Conservation (phyloP, 2,113 vertebrate genomes). For the Osmerus mordax region DNA sequence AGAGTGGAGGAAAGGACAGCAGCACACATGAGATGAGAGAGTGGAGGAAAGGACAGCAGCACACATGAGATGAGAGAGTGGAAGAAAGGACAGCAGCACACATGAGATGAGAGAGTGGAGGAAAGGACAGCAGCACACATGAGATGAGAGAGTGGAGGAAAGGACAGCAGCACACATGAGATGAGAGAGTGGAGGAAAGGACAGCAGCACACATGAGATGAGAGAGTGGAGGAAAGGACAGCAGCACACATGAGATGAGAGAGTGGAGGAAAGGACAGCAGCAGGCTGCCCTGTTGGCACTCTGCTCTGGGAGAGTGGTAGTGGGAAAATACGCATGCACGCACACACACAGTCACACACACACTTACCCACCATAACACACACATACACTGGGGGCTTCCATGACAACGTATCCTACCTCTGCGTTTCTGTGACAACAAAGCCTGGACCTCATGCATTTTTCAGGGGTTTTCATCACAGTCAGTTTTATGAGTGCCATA, state of each 20-base stretch:
- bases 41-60: too few relatives aligned
- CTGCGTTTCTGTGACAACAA: slow-evolving; percentile 42
- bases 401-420: slow-evolving; percentile 40
- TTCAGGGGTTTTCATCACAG: slow-evolving; percentile 15
- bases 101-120: slow-evolving; percentile 42
- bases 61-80: too few relatives aligned
- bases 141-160: too few relatives aligned
- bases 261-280: slow-evolving; percentile 15
- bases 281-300: slow-evolving; percentile 27
- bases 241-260: slow-evolving; percentile 46
- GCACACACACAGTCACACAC: not conserved
- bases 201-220: too few relatives aligned
- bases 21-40: not conserved
- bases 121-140: slow-evolving; percentile 5
- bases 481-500: slow-evolving; percentile 3
- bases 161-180: slow-evolving; percentile 31
- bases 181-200: too few relatives aligned
- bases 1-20: slow-evolving; percentile 15
- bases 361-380: not conserved
- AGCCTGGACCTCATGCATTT: slow-evolving; percentile 23
- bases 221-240: not conserved
- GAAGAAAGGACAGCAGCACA: slow-evolving; percentile 28
- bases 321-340: not conserved
- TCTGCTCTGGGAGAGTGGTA: slow-evolving; percentile 28
- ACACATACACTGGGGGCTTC: slow-evolving; percentile 27